Evolutionary conservation across 2,888 invertebrate species (phyloP), one percentile per base, ranked within the genome.

Genomic region (Hypselothyrea guttata): DNA sequence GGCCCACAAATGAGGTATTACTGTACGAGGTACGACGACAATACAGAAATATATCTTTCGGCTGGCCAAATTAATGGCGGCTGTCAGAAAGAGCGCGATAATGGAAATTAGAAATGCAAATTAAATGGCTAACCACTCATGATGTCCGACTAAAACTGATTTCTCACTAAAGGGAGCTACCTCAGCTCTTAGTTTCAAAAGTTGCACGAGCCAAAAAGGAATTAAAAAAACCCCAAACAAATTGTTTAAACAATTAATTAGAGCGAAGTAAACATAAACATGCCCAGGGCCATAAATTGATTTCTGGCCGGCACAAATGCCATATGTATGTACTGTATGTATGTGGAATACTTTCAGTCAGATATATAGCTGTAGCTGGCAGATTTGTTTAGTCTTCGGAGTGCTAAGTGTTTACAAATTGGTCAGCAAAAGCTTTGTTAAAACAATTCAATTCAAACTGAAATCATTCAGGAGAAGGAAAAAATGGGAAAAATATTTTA

Each of bases 241-340:
- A 40, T 48, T 84, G 82, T 79, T 79, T 79, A 84, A 81, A 77
- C 78, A 84, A 81, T 84, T 74, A 74, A 79, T 79, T 84, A 61
- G 78, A 41, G 52, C 69, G 49, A 56, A 71, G 62, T 79, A 84
- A 84, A 84, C 71, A 84, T 69, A 71, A 68, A 76, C 64, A 67
- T 30, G 35, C 44, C 41, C 59, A 41, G 41, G 45, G 38, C 66
- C 72, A 69, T 53, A 57, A 66, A 64, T 58, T 63, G 28, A 28
- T 30, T 35, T 52, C 13, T 28, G 42, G 15, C 44, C 33, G 28
- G 16, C 47, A 28, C 42, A 22, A 40, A 38, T 38, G 13, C 30
- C n/a, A 27, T n/a, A 37, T 16, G 13, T 33, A 30, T 46, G 12
- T 34, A 46, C 37, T 28, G 55, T 51, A 59, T 54, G 30, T 30